Base-by-base conservation (phyloP, 2,888 invertebrate species). In the Eristalis pertinax region DNA sequence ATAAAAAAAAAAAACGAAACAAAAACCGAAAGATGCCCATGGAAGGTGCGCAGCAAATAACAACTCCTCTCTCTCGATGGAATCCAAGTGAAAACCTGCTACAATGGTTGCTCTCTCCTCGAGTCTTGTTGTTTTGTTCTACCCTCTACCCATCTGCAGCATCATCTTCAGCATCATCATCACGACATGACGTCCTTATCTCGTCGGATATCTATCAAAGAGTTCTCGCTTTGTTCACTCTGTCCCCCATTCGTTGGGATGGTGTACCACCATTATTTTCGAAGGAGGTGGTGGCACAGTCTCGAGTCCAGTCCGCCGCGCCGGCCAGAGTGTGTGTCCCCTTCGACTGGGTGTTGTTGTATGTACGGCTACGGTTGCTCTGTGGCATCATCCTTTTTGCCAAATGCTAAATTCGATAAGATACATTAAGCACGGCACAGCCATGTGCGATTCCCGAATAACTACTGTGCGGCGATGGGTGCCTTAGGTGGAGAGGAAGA, bases 171-270 rank as follows among this genome's bases (percentile, higher is more conserved):
- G 87, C 84, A 72, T 86, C 86, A 78, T 86, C 86, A 86, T 86
- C 86, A 80, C 87, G 69, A 87, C 87, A 87, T 87, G 87, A 83
- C 87, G 80, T 89, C 90, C 90, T 92, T 92, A 93, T 93, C 93
- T 90, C 88, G 93, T 92, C 93, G 93, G 93, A 92, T 90, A 93
- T 93, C 93, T 93, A 90, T 91, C 91, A 92, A 93, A 92, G 92
- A 89, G 88, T 73, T 72, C 50, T 50, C 88, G 77, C 83, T 87
- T 87, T 87, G 87, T 86, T 82, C 82, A 19, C 70, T 82, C 78
- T 86, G 78, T 87, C 83, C 84, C 87, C 87, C 80, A 84, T 87
- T 87, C 84, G 83, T 60, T 82, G 83, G 80, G 79, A 64, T 50
- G 60, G n/a, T 76, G 70, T 82, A 69, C 74, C 62, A 67, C 78